Conservation (phyloP, 2,113 vertebrate species). For the Eurystomus gularis region DNA sequence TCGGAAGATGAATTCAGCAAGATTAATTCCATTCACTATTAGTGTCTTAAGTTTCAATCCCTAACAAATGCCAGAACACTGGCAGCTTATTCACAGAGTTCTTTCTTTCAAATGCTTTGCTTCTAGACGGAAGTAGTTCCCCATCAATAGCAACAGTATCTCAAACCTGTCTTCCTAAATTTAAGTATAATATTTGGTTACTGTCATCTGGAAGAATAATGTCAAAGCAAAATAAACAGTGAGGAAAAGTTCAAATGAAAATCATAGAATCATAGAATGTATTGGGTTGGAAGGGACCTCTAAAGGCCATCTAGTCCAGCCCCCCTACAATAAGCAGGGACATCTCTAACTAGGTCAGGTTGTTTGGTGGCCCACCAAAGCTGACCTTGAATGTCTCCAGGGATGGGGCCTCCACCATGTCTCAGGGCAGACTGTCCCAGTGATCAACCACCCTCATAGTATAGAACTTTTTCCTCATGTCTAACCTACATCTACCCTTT, state of each 20-base stretch:
- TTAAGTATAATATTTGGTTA: not conserved
- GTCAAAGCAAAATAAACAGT: not conserved
- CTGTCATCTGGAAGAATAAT: not conserved
- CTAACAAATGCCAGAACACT: not conserved
- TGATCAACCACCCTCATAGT: too few relatives aligned
- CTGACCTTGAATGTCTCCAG: too few relatives aligned
- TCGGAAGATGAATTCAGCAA: fast-evolving
- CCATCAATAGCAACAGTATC: not conserved
- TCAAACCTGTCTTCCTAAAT: not conserved
- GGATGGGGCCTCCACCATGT: too few relatives aligned
- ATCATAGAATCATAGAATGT: too few relatives aligned
- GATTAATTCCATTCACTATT: not conserved
- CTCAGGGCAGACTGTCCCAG: too few relatives aligned
- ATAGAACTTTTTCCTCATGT: too few relatives aligned
- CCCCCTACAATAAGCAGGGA: too few relatives aligned
- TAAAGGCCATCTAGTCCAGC: too few relatives aligned
- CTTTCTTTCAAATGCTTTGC: not conserved
- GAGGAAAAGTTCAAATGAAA: not conserved
- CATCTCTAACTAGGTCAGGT: too few relatives aligned
- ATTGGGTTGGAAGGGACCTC: too few relatives aligned
- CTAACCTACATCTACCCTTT: too few relatives aligned
- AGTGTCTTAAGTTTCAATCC: not conserved
- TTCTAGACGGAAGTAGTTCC: not conserved
- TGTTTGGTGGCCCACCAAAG: too few relatives aligned
- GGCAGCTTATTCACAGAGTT: not conserved